These are phyloP conservation scores for Octopus bimaculoides DNA, from an alignment of 1,140 invertebrate genomes.

Conservation along the genomic window DNA sequence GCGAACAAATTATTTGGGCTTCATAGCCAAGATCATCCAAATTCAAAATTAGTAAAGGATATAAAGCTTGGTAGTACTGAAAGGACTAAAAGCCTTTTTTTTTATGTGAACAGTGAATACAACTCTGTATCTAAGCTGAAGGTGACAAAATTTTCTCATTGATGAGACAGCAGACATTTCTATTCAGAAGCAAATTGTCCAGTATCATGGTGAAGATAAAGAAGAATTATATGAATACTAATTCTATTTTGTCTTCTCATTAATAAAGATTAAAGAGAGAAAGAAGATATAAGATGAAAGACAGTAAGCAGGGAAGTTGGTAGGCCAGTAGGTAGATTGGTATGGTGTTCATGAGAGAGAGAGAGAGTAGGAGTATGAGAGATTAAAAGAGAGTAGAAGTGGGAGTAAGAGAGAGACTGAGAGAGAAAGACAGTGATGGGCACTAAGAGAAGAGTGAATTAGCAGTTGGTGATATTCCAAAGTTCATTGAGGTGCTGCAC, in stretches of 20 bases:
- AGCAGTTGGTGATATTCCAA: neutral
- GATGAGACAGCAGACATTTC: neutral
- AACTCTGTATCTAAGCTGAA: too few relatives aligned
- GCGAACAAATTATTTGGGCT: too few relatives aligned
- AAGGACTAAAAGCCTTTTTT: too few relatives aligned
- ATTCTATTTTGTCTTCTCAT: neutral
- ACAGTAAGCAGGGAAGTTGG: neutral
- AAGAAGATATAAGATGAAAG: neutral
- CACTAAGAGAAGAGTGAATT: neutral
- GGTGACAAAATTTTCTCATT: too few relatives aligned
- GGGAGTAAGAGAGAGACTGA: neutral
- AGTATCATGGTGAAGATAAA: neutral
- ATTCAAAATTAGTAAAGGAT: too few relatives aligned
- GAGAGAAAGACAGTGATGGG: neutral
- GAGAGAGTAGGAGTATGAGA: neutral
- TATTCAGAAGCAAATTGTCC: neutral
- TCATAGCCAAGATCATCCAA: too few relatives aligned
- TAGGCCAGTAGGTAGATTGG: neutral
- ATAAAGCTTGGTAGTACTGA: too few relatives aligned
- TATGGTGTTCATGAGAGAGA: neutral
- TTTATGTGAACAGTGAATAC: too few relatives aligned
- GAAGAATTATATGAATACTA: neutral
- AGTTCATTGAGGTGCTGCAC: too few relatives aligned
- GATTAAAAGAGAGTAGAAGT: neutral
- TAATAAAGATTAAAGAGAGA: neutral